These are phyloP conservation scores for Rugalucina vietnamica DNA, from an alignment of 2,888 invertebrate genomes.

Conservation along the genomic window DNA sequence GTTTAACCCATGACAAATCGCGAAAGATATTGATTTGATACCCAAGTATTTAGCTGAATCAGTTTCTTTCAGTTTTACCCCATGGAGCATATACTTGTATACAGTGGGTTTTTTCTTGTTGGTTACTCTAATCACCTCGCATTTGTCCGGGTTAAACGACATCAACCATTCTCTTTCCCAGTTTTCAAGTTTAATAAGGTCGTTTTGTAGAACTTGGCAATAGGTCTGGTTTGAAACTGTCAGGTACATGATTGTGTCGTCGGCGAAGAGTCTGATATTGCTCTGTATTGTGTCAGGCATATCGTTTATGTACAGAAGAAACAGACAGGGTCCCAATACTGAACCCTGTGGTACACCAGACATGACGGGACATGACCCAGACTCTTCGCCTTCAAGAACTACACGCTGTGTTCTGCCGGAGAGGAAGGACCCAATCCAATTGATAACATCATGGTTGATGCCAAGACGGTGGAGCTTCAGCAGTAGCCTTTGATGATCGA, in stretches of 20 bases:
- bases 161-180: too few relatives aligned
- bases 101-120: too few relatives aligned
- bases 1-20: too few relatives aligned
- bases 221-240: too few relatives aligned
- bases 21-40: too few relatives aligned
- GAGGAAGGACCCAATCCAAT: background rate
- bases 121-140: too few relatives aligned
- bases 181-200: too few relatives aligned
- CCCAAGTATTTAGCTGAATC: too few relatives aligned
- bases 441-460: background rate
- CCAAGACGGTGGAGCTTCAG: background rate
- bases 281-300: background rate
- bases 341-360: slow-evolving; percentile 13
- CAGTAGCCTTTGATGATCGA: background rate
- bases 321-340: background rate
- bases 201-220: too few relatives aligned
- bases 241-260: slow-evolving; percentile 7
- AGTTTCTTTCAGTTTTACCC: too few relatives aligned
- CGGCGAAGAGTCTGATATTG: slow-evolving; percentile 11
- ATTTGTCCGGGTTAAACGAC: too few relatives aligned
- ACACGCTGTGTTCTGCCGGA: background rate
- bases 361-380: background rate
- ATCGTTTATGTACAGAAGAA: background rate
- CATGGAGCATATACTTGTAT: too few relatives aligned
- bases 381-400: background rate